phyloP scores from a whole-genome alignment of 2,797 vertebrate genomes.

The Spinibarbus caldwelli region DNA sequence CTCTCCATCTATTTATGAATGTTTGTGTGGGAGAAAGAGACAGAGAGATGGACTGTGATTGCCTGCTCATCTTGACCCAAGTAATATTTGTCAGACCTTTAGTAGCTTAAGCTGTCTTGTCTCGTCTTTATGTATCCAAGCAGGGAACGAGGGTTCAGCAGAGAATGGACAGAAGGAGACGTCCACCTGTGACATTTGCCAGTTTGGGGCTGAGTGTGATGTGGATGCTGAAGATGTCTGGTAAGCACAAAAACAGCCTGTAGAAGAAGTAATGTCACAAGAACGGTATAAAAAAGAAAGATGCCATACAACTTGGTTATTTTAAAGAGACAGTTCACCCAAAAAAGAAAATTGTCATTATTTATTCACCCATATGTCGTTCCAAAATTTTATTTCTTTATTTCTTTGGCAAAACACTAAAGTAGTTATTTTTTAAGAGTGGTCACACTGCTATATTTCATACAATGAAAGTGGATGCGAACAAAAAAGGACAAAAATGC shows the following conservation, averaged over 20 bases:
- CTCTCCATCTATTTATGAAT: constrained; percentile 21
- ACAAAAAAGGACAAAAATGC: background rate
- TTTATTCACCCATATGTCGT: background rate
- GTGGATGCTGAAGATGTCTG: constrained; percentile 99
- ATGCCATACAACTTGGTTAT: background rate
- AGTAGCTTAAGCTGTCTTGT: constrained; percentile 27
- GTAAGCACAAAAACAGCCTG: constrained; percentile 71
- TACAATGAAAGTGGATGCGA: background rate
- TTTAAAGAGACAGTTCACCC: background rate
- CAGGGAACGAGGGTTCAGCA: constrained; percentile 95
- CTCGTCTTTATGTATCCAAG: constrained; percentile 52
- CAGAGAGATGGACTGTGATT: background rate
- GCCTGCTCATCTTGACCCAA: constrained; percentile 14
- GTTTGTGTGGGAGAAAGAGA: background rate
- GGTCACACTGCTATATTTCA: background rate
- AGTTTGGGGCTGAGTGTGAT: constrained; percentile 98
- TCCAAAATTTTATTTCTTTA: background rate
- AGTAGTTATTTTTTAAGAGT: background rate
- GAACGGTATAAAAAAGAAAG: background rate
- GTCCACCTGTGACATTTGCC: constrained; percentile 98
- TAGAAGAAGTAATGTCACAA: background rate
- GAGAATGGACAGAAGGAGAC: constrained; percentile 96
- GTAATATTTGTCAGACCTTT: constrained; percentile 31
- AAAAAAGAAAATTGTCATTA: background rate
- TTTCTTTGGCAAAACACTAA: background rate